These are phyloP conservation scores for Cantharis nigra DNA, from an alignment of 2,888 invertebrate species.

Conservation along the genomic window DNA sequence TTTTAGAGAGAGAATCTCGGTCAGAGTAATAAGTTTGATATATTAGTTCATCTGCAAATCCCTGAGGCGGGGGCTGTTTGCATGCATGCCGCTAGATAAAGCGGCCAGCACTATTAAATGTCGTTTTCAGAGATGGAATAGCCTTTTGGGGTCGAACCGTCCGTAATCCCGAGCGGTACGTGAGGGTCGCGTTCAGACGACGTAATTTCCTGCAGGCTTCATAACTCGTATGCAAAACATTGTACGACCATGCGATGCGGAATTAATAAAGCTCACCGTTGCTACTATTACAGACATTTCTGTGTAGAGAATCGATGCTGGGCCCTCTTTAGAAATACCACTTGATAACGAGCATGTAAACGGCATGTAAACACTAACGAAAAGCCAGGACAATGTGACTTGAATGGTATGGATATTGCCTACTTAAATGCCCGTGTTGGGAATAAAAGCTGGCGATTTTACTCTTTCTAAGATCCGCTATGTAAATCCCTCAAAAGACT, in stretches of 20 bases:
- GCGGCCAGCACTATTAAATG: conserved; percentile 47
- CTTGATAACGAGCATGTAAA: conserved; percentile 36
- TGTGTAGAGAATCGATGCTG: conserved; percentile 17
- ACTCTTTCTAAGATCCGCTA: conserved; percentile 38
- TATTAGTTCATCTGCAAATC: conserved; percentile 61
- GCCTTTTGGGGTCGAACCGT: conserved; percentile 41
- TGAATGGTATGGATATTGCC: conserved; percentile 42
- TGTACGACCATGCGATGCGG: conserved; percentile 28
- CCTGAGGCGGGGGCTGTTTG: conserved; percentile 60
- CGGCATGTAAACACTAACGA: conserved; percentile 42
- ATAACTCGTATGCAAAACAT: conserved; percentile 36
- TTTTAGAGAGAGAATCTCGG: conserved; percentile 11
- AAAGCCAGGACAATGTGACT: conserved; percentile 26
- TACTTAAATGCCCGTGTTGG: conserved; percentile 39
- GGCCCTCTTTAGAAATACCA: conserved; percentile 8
- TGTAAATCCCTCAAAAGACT: conserved; percentile 43
- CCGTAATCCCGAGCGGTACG: conserved; percentile 44
- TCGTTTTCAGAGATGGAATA: conserved; percentile 45
- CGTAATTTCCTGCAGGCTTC: conserved; percentile 42
- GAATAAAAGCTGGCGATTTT: conserved; percentile 33
- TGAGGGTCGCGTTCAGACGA: conserved; percentile 43
- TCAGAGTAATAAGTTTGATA: conserved; percentile 55
- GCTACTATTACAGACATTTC: conserved; percentile 6
- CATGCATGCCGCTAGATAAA: conserved; percentile 52
- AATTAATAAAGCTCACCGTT: conserved; percentile 30